Conservation (phyloP, 2,113 vertebrate genomes). For the Gavialis gangeticus region DNA sequence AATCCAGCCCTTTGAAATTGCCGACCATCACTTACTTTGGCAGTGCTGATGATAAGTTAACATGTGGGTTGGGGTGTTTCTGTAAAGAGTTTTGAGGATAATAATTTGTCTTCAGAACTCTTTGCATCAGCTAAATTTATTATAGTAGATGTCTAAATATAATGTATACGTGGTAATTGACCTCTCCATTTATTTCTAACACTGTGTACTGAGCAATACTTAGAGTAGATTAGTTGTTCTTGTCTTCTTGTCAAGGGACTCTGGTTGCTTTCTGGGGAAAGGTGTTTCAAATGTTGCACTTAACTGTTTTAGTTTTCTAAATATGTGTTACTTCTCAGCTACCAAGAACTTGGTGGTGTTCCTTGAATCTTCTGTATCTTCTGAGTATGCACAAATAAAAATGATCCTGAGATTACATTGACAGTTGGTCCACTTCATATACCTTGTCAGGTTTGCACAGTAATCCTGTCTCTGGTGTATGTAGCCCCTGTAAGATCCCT, state of each 20-base stretch:
- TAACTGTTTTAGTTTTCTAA: slow-evolving; percentile 16
- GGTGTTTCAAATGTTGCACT: background rate
- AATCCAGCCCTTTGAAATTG: background rate
- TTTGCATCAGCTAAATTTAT: background rate
- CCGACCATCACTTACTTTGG: background rate
- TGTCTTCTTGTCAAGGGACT: background rate
- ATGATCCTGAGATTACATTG: background rate
- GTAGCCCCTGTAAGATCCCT: slow-evolving; percentile 4
- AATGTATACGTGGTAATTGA: background rate
- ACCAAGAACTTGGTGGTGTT: background rate
- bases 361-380: background rate
- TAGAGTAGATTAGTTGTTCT: background rate
- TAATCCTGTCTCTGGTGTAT: background rate
- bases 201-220: background rate
- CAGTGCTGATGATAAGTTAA: background rate
- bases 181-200: background rate
- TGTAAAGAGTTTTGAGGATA: background rate
- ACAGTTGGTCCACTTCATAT: background rate
- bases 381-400: background rate
- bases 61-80: background rate
- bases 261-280: background rate
- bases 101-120: background rate
- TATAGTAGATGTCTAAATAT: background rate
- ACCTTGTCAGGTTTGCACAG: background rate
- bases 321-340: background rate